Evolutionary conservation across 2,888 invertebrate genomes (phyloP).

Genomic region (Phengaris alcon): DNA sequence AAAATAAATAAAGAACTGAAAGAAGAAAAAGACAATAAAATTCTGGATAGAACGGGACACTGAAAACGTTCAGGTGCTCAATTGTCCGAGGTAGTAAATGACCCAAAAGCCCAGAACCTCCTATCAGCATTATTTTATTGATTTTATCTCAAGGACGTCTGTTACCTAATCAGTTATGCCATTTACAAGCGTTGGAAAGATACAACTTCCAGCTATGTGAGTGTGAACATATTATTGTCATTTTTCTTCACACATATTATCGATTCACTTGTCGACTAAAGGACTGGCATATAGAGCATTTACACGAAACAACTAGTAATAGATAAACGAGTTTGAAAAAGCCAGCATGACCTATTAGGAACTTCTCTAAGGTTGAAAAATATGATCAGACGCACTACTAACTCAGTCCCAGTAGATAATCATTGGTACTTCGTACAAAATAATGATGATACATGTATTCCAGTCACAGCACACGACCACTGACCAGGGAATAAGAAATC

Average conservation of each 20-base stretch:
- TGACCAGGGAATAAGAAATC: slow-evolving; percentile 36
- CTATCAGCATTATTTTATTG: slow-evolving; percentile 20
- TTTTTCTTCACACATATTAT: background rate
- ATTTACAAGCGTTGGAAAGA: slow-evolving; percentile 12
- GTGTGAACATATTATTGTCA: slow-evolving; percentile 3
- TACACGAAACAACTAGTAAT: background rate
- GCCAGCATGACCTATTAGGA: background rate
- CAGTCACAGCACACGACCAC: slow-evolving; percentile 9
- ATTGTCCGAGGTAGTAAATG: background rate
- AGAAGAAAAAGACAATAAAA: background rate
- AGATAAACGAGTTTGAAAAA: background rate
- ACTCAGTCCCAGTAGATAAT: background rate
- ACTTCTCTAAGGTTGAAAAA: background rate
- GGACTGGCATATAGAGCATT: background rate
- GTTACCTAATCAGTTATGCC: slow-evolving; percentile 22
- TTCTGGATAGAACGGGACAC: background rate
- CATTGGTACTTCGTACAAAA: background rate
- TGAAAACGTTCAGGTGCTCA: background rate
- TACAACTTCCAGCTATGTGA: background rate
- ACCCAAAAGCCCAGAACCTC: slow-evolving; percentile 2
- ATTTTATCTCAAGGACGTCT: slow-evolving; percentile 21
- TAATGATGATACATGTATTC: slow-evolving; percentile 29
- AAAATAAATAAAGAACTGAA: background rate
- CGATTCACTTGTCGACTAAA: background rate
- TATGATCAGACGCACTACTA: background rate